Base-by-base conservation (phyloP, 2,797 vertebrate genomes). In the Pogoniulus pusillus region DNA sequence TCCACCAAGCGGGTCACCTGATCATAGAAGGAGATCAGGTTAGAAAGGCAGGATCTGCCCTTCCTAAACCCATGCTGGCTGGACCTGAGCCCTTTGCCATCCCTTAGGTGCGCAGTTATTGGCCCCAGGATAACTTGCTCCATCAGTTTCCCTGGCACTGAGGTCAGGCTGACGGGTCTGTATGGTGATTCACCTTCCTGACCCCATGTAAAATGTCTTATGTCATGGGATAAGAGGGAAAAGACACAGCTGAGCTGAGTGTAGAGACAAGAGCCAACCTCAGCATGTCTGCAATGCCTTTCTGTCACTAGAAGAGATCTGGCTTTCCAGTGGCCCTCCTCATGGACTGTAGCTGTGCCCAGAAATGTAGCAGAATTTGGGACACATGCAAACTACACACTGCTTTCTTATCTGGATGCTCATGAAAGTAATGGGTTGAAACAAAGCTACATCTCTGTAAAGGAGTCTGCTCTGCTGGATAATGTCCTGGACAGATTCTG, bases 161-260 rank as follows among this genome's bases (percentile, higher is more conserved):
- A n/a, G n/a, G n/a, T n/a, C n/a, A n/a, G n/a, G n/a, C n/a, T n/a
- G n/a, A n/a, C n/a, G n/a, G n/a, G n/a, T 15, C 9, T 73, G 14
- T 24, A 6, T 4, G 7, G 14, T 54, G 29, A 7, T 32, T 73
- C 10, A 14, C 9, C 7, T 58, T 64, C 16, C 16, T 66, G n/a
- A 60, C 12, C 17, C 14, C 16, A 19, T 9, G 15, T 3, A 59
- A 64, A 58, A 41, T 0, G 0, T 43, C n/a, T 37, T 51, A 30
- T 20, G 30, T 7, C 62, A 47, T 20, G 45, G 22, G 27, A 65
- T 11, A 69, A 9, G 18, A 59, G 8, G 7, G 9, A 54, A 69
- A 29, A 64, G 14, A 49, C 0, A 1, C 4, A 30, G 7, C 5
- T 39, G 39, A 65, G 30, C 23, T 75, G 64, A 80, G n/a, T 0